Percentiles rank a stretch among this genome's conserved stretches.
These are phyloP conservation scores for Stigmatopora argus DNA, from an alignment of 2,113 vertebrate genomes.

Conservation along the genomic window DNA sequence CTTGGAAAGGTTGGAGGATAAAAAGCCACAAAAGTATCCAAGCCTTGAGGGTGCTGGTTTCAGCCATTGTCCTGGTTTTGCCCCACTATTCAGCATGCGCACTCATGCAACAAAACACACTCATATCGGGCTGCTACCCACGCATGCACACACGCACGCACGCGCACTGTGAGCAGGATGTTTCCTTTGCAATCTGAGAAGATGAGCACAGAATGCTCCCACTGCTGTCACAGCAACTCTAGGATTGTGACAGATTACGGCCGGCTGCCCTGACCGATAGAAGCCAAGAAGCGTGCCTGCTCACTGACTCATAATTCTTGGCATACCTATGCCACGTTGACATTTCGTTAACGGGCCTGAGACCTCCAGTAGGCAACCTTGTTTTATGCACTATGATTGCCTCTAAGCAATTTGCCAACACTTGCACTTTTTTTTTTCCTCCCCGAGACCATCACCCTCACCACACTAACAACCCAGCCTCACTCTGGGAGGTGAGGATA, in stretches of 20 bases:
- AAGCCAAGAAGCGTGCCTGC: conserved; percentile 61
- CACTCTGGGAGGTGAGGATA: conserved; percentile 24
- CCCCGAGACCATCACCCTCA: conserved; percentile 1
- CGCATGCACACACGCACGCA: conserved; percentile 14
- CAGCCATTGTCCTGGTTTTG: not conserved
- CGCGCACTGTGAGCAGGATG: conserved; percentile 33
- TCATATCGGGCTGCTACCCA: conserved; percentile 4
- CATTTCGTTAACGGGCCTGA: conserved; percentile 74
- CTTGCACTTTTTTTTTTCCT: conserved; percentile 63
- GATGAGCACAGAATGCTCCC: conserved; percentile 63
- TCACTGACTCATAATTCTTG: conserved; percentile 76
- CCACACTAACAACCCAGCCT: conserved; percentile 2
- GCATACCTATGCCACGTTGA: conserved; percentile 71
- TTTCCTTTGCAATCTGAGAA: conserved; percentile 50
- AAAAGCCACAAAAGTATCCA: conserved; percentile 7
- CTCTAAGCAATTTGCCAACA: conserved; percentile 74
- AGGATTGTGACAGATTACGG: conserved; percentile 75
- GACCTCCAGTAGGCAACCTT: conserved; percentile 64
- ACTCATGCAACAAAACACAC: conserved; percentile 8
- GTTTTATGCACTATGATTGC: conserved; percentile 70
- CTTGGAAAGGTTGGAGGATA: not conserved
- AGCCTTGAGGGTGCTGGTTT: conserved; percentile 10
- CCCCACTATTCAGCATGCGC: not conserved
- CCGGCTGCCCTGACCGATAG: conserved; percentile 64
- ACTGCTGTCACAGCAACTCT: conserved; percentile 68